phyloP scores from a whole-genome alignment of 2,797 vertebrate species.

The Chiroxiphia lanceolata region DNA sequence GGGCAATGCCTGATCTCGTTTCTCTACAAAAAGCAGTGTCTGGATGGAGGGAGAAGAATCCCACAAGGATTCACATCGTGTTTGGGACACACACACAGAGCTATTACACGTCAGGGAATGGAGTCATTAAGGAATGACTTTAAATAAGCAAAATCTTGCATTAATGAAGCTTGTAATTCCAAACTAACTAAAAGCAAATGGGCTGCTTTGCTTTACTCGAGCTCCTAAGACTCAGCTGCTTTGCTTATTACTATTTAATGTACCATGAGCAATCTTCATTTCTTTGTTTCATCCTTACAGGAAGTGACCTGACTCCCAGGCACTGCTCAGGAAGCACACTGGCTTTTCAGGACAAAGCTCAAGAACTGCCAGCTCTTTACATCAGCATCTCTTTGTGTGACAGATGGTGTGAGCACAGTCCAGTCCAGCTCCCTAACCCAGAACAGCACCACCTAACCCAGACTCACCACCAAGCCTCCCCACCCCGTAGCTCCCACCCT shows the following conservation, averaged over 20 bases:
- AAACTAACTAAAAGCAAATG: constrained; percentile 68
- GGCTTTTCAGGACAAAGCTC: not conserved
- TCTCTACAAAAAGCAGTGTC: not conserved
- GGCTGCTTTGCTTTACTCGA: constrained; percentile 54
- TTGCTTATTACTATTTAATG: constrained; percentile 74
- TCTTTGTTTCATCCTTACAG: constrained; percentile 13
- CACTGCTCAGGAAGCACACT: accelerated
- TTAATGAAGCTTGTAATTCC: constrained; percentile 79
- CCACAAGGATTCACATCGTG: not conserved
- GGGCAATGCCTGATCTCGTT: accelerated
- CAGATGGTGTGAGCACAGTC: not conserved
- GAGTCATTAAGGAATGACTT: constrained; percentile 63
- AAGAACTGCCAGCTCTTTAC: not conserved
- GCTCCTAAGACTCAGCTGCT: not conserved
- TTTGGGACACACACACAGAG: not conserved
- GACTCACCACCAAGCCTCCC: not conserved
- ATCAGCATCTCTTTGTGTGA: not conserved
- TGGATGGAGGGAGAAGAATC: not conserved
- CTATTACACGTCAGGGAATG: not conserved
- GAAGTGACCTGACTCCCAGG: constrained; percentile 5
- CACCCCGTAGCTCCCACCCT: not conserved
- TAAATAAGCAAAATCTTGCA: constrained; percentile 73
- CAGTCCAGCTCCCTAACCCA: not conserved
- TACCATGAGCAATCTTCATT: constrained; percentile 7
- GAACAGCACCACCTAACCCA: not conserved